Percentiles rank a stretch among this genome's conserved stretches.
phyloP scores from a whole-genome alignment of 2,888 invertebrate genomes.

The Laspeyria flexula region DNA sequence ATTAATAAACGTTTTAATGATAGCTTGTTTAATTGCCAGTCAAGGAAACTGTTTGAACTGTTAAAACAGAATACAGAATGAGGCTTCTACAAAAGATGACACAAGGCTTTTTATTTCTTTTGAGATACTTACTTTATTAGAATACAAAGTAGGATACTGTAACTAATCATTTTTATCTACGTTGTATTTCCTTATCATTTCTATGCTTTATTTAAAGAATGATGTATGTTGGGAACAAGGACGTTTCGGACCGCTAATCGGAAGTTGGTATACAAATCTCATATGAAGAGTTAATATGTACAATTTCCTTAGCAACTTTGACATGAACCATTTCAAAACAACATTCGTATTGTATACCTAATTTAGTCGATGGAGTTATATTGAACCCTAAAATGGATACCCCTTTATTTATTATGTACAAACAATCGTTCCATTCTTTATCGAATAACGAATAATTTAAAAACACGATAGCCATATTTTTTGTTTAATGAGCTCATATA shows the following conservation, averaged over 20 bases:
- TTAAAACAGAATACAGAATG: constrained; percentile 33
- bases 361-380: too few relatives aligned
- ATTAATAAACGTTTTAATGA: too few relatives aligned
- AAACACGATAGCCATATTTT: neutral
- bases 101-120: constrained; percentile 11
- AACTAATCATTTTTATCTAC: constrained; percentile 25
- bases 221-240: neutral
- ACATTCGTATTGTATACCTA: too few relatives aligned
- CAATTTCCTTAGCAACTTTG: constrained; percentile 6
- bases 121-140: constrained; percentile 18
- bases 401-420: too few relatives aligned
- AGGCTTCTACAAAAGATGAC: constrained; percentile 22
- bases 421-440: too few relatives aligned
- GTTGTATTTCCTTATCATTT: constrained; percentile 14
- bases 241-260: neutral
- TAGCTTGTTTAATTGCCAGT: too few relatives aligned
- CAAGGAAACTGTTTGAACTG: constrained; percentile 31
- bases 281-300: constrained; percentile 25
- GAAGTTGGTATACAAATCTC: constrained; percentile 16
- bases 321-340: neutral
- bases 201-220: constrained; percentile 10
- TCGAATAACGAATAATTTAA: neutral
- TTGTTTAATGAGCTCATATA: neutral
- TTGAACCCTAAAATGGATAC: too few relatives aligned
- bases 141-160: constrained; percentile 30